A percentile compares a stretch with the other conserved stretches of the same genome.
Evolutionary conservation across 2,888 invertebrate species (phyloP).

Genomic region (Archips xylosteana): DNA sequence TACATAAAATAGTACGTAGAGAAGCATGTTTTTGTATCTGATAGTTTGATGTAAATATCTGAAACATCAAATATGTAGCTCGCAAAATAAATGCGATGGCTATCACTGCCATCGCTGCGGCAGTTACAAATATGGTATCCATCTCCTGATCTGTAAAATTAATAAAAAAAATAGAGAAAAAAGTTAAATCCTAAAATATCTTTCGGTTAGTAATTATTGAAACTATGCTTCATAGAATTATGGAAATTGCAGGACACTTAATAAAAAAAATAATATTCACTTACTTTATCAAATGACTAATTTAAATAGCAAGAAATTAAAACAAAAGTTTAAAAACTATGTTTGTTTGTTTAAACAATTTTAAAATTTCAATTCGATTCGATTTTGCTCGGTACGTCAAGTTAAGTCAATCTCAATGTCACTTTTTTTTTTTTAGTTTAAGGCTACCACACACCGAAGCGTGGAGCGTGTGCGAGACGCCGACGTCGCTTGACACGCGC

Average conservation of each 20-base stretch:
- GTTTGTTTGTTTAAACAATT: neutral
- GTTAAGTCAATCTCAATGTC: too few species aligned
- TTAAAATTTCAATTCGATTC: too few species aligned
- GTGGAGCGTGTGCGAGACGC: too few species aligned
- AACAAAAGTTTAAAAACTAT: neutral
- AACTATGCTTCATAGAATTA: neutral
- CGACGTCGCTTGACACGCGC: too few species aligned
- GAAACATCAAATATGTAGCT: conserved; percentile 56
- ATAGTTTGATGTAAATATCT: conserved; percentile 59
- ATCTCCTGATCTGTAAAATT: conserved; percentile 8
- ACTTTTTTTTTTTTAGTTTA: too few species aligned
- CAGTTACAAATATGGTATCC: conserved; percentile 34
- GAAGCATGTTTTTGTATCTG: conserved; percentile 52
- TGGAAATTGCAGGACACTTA: neutral
- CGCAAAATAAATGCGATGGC: conserved; percentile 51
- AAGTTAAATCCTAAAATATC: neutral
- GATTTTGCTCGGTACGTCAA: too few species aligned
- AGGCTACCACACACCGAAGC: too few species aligned
- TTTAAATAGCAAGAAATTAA: neutral
- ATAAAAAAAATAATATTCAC: neutral
- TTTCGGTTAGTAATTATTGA: neutral
- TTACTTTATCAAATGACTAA: neutral
- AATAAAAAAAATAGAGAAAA: neutral
- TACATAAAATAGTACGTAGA: conserved; percentile 86
- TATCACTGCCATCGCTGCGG: conserved; percentile 41